Base-by-base conservation (phyloP, 2,888 invertebrate species). In the Formica aserva region DNA sequence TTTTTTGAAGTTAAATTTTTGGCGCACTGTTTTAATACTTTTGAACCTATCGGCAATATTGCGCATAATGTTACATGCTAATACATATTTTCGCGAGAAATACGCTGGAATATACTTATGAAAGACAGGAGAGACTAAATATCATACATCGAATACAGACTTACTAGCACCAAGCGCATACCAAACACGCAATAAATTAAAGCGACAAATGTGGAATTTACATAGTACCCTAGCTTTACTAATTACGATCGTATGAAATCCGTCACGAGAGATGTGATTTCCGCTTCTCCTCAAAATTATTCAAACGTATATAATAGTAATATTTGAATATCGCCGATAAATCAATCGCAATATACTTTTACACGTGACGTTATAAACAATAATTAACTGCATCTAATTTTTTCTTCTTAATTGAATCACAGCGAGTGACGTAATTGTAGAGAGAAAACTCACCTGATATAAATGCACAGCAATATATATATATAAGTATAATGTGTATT, bases 111-210 rank as follows among this genome's bases (percentile, higher is more conserved):
- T 26, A n/a, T 3, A n/a, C 45, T 48, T 45, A 15, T 48, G 32
- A 55, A 55, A 77, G 72, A 78, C 89, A 87, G 80, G 82, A 87
- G 89, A 89, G 38, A 74, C 89, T 81, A 88, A 88, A 85, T 66
- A 84, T 67, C 11, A 41, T 67, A 32, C 41, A 89, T 29, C 55
- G 38, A 78, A 65, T 81, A 52, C 52, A 62, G 84, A 77, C 82
- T 82, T 65, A 82, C 71, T 90, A 89, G 88, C 88, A 89, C 88
- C 88, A 72, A 86, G 81, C 69, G 82, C 75, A 67, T 65, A 82
- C 66, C 60, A 80, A 77, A 74, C 60, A 81, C 67, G 77, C 75
- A 85, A 89, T 89, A 89, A 89, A 85, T 88, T 86, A 86, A 63
- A 83, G 84, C 38, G 57, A 86, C 60, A 32, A 52, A 52, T 22